A percentile compares a stretch with the other conserved stretches of the same genome.
phyloP scores from a whole-genome alignment of 1,140 invertebrate genomes.

The Drosophila funebris region DNA sequence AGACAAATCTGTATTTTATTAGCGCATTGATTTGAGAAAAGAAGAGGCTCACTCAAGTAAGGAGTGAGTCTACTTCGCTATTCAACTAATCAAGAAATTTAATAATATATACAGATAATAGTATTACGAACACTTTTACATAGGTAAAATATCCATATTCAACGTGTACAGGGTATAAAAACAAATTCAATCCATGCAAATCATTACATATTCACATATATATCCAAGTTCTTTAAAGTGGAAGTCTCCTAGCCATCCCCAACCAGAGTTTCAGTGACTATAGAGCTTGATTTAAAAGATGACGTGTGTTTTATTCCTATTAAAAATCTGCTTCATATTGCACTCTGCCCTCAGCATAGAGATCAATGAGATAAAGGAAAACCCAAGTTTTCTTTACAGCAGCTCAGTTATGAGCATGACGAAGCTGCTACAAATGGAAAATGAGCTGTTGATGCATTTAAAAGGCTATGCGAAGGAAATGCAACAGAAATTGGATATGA shows the following conservation, averaged over 20 bases:
- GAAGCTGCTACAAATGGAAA: constrained; percentile 46
- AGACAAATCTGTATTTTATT: too few species aligned
- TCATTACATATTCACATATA: neutral
- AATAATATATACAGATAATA: too few species aligned
- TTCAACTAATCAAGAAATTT: too few species aligned
- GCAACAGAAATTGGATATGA: constrained; percentile 45
- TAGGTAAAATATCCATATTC: neutral
- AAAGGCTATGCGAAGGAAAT: constrained; percentile 18
- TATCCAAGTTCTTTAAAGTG: neutral
- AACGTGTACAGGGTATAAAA: neutral
- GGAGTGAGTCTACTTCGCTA: too few species aligned
- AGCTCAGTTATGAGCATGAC: constrained; percentile 32
- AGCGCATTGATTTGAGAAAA: too few species aligned
- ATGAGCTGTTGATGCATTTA: constrained; percentile 15
- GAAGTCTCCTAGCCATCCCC: neutral
- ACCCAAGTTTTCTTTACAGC: constrained; percentile 20
- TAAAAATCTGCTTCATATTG: neutral
- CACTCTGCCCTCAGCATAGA: neutral
- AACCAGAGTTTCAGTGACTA: neutral
- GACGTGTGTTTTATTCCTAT: constrained; percentile 18
- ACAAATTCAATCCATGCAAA: neutral
- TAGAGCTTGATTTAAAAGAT: neutral
- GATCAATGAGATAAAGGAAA: neutral
- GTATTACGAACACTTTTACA: neutral
- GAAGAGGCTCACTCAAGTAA: too few species aligned